Conservation (phyloP, 2,113 vertebrate genomes). For the Pogona vitticeps region DNA sequence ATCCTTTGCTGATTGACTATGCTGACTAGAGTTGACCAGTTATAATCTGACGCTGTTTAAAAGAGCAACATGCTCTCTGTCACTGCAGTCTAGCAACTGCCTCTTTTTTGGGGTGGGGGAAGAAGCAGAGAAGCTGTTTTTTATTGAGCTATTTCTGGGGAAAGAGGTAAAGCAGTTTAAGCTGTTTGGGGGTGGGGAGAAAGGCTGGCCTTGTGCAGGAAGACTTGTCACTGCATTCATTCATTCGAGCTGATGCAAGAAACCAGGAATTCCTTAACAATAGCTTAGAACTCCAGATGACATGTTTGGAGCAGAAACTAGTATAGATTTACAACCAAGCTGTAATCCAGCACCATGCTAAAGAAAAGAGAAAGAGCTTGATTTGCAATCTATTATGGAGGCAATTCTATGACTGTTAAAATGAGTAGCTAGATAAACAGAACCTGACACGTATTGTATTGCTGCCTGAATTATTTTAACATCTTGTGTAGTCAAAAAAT, state of each 20-base stretch:
- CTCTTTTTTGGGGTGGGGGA: no score
- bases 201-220: conserved; percentile 8
- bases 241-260: conserved; percentile 38
- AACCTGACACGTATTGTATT: conserved; percentile 23
- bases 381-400: conserved; percentile 10
- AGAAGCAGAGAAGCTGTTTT: neutral
- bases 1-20: no score
- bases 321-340: conserved; percentile 30
- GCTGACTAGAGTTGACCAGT: no score
- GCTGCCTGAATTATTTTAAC: conserved; percentile 33
- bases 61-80: no score
- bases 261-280: conserved; percentile 48
- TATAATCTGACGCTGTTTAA: no score
- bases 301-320: conserved; percentile 36
- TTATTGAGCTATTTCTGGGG: neutral
- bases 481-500: conserved; percentile 18
- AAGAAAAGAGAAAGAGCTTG: conserved; percentile 18
- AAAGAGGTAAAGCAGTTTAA: conserved; percentile 21
- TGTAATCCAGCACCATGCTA: conserved; percentile 11
- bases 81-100: no score
- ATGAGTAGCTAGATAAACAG: conserved; percentile 26
- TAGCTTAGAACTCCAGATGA: conserved; percentile 45
- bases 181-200: neutral
- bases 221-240: conserved; percentile 41
- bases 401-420: conserved; percentile 30